These are phyloP conservation scores for Dasypus novemcinctus DNA, from an alignment of 2,113 vertebrate species.

Conservation along the genomic window DNA sequence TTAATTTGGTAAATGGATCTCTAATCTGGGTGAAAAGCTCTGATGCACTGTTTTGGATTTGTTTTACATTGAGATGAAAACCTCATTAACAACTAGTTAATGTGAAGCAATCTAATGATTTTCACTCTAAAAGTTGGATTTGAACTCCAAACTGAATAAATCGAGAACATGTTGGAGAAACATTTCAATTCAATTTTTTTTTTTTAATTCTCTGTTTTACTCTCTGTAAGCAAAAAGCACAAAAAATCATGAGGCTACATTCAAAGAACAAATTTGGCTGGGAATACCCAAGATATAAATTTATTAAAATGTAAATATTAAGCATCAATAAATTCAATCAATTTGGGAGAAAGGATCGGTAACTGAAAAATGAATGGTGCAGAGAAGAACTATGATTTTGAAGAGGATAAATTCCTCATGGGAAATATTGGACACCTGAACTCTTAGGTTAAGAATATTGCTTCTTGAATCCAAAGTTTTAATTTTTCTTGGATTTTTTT, in stretches of 20 bases:
- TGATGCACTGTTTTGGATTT: not conserved
- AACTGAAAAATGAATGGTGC: not conserved
- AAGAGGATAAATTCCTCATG: not conserved
- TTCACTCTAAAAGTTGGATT: not conserved
- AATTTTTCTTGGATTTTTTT: not conserved
- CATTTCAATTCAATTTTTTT: not conserved
- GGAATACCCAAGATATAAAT: not conserved
- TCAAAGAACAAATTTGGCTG: not conserved
- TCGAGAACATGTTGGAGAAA: not conserved
- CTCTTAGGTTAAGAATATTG: not conserved
- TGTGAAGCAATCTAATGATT: not conserved
- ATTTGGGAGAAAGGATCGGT: not conserved
- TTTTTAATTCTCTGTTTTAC: not conserved
- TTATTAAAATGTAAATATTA: not conserved
- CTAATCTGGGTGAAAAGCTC: not conserved
- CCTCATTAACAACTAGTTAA: not conserved
- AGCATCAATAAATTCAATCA: not conserved
- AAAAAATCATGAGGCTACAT: not conserved
- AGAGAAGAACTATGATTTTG: not conserved
- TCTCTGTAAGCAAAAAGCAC: not conserved
- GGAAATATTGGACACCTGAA: not conserved
- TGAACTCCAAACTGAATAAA: not conserved
- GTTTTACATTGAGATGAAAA: not conserved
- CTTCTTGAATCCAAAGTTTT: not conserved
- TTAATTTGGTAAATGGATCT: not conserved